These are phyloP conservation scores for Peromyscus eremicus DNA, from an alignment of 2,797 vertebrate genomes.

Conservation along the genomic window DNA sequence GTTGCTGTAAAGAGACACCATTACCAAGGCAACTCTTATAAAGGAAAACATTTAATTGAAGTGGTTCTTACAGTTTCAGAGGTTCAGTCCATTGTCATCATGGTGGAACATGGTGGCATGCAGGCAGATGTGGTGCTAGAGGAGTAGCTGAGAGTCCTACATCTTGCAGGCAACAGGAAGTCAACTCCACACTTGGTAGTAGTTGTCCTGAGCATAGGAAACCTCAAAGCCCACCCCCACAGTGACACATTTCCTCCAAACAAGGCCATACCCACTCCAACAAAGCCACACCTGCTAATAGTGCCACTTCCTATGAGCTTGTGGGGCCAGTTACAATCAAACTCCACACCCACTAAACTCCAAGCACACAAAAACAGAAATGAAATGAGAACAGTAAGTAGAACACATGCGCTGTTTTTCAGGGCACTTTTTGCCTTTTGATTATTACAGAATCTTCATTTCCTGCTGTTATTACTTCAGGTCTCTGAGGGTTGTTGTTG, in stretches of 20 bases:
- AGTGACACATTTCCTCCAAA: neutral
- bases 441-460: conserved; percentile 11
- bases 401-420: neutral
- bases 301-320: neutral
- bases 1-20: neutral
- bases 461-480: neutral
- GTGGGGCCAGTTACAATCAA: neutral
- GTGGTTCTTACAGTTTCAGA: neutral
- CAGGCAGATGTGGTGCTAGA: neutral
- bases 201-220: neutral
- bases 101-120: fast-evolving
- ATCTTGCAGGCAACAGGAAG: neutral
- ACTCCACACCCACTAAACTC: neutral
- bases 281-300: neutral
- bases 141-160: neutral
- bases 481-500: neutral
- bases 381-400: conserved; percentile 26
- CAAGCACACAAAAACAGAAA: neutral
- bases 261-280: neutral
- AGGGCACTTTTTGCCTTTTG: conserved; percentile 9
- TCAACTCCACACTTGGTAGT: neutral
- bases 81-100: neutral
- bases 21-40: neutral
- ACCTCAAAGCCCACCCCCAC: neutral
- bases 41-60: neutral